phyloP scores from a whole-genome alignment of 1,140 invertebrate species.

The Atta texana region DNA sequence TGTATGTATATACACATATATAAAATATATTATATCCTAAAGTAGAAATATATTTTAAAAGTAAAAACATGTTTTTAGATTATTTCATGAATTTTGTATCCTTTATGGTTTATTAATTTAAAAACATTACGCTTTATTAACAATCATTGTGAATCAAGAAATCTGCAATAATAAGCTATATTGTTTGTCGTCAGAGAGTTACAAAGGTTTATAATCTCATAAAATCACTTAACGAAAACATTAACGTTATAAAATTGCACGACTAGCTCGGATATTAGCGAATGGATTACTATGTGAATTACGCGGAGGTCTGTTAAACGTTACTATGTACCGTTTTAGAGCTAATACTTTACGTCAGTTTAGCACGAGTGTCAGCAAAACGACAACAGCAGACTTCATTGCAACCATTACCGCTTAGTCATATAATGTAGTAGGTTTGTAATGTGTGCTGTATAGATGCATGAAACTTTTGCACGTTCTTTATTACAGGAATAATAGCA shows the following conservation, averaged over 20 bases:
- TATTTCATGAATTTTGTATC: background rate
- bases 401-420: constrained; percentile 23
- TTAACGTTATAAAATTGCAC: constrained; percentile 39
- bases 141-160: background rate
- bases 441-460: constrained; percentile 23
- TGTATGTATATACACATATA: no score
- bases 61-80: background rate
- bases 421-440: constrained; percentile 25
- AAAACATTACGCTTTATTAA: background rate
- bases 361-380: constrained; percentile 43
- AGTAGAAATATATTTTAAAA: background rate
- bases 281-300: background rate
- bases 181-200: constrained; percentile 9
- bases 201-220: constrained; percentile 37
- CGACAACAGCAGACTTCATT: constrained; percentile 29
- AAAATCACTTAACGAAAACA: constrained; percentile 42
- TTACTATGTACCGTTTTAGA: constrained; percentile 30
- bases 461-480: constrained; percentile 33
- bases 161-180: background rate
- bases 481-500: constrained; percentile 36
- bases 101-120: background rate
- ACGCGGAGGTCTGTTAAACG: constrained; percentile 15
- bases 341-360: constrained; percentile 49
- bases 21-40: no score
- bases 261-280: background rate